Conservation (phyloP, 2,888 invertebrate genomes). For the Hecatera dysodea region DNA sequence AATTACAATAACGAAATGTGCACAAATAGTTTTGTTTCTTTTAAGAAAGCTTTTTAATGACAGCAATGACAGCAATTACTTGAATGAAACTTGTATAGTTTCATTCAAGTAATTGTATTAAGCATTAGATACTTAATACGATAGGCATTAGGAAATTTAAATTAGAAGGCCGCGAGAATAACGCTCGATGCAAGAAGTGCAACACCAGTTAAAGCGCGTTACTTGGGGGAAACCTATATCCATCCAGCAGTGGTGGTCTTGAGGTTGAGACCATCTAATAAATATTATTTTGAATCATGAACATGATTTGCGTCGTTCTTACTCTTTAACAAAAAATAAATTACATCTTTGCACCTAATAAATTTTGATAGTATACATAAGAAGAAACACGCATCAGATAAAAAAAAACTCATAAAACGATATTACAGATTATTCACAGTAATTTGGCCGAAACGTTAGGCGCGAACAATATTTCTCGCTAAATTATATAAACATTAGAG, state of each 20-base stretch:
- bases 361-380: slow-evolving; percentile 31
- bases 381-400: slow-evolving; percentile 30
- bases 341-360: slow-evolving; percentile 47
- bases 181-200: background rate
- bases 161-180: background rate
- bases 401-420: slow-evolving; percentile 41
- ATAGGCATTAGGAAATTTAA: too few relatives aligned
- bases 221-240: background rate
- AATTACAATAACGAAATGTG: too few relatives aligned
- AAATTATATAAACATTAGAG: slow-evolving; percentile 62
- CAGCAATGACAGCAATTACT: too few relatives aligned
- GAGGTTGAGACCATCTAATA: background rate
- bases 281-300: background rate
- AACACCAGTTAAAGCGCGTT: background rate
- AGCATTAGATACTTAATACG: too few relatives aligned
- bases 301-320: background rate
- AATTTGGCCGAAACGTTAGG: slow-evolving; percentile 57
- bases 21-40: too few relatives aligned
- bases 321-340: slow-evolving; percentile 29
- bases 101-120: background rate
- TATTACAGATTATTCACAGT: slow-evolving; percentile 65
- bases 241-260: background rate
- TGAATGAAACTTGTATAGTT: too few relatives aligned
- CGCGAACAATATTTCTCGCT: slow-evolving; percentile 57
- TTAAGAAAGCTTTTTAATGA: too few relatives aligned